These are phyloP conservation scores for Malurus alboscapulatus DNA, from an alignment of 2,113 vertebrate species.

Conservation along the genomic window DNA sequence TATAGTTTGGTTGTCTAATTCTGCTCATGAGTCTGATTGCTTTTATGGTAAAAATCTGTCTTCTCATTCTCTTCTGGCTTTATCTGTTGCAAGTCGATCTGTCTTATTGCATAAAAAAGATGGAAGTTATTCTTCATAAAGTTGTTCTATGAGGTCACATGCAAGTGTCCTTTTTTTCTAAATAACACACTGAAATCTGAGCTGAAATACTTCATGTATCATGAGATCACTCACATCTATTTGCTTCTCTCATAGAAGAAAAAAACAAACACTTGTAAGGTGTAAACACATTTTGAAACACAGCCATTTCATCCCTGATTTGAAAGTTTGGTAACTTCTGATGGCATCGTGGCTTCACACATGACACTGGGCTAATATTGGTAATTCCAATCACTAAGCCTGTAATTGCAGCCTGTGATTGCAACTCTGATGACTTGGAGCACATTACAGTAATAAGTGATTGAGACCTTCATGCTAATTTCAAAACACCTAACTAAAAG, in stretches of 20 bases:
- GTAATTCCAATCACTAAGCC: not conserved
- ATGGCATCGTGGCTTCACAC: not conserved
- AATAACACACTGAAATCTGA: not conserved
- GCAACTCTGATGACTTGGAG: not conserved
- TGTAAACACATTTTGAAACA: not conserved
- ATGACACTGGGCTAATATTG: not conserved
- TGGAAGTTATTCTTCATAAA: not conserved
- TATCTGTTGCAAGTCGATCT: not conserved
- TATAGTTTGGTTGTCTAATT: not conserved
- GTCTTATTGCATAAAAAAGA: not conserved
- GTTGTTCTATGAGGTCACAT: not conserved
- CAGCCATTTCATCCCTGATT: not conserved
- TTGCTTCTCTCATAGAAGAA: not conserved
- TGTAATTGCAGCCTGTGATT: not conserved
- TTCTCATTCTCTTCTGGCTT: not conserved
- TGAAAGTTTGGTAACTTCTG: not conserved
- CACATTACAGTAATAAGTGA: not conserved
- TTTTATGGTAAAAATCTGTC: not conserved
- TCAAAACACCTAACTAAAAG: not conserved
- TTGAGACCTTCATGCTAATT: not conserved
- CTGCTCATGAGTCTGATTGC: fast-evolving
- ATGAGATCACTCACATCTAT: not conserved
- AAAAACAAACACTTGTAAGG: not conserved
- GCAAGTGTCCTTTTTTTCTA: not conserved
- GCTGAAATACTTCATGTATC: not conserved